A percentile compares a stretch with the other conserved stretches of the same genome.
phyloP scores from a whole-genome alignment of 2,888 invertebrate species.

The Alsophila aescularia region DNA sequence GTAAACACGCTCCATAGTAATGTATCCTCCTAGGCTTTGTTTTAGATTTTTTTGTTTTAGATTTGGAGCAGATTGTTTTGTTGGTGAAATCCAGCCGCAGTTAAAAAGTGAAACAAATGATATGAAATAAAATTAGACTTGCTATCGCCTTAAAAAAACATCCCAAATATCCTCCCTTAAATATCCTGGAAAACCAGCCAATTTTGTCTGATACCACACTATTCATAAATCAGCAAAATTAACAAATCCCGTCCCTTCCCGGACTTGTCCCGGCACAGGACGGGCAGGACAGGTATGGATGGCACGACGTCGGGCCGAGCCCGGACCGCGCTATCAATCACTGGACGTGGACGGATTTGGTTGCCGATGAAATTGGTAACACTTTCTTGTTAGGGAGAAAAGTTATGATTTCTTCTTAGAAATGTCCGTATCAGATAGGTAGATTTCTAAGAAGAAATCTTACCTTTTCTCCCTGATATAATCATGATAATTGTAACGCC shows the following conservation, averaged over 20 bases:
- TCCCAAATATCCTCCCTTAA: not conserved
- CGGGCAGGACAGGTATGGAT: conserved; percentile 25
- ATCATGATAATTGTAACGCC: too few relatives aligned
- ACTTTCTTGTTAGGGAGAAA: not conserved
- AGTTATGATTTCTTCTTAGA: not conserved
- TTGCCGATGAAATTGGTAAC: conserved; percentile 11
- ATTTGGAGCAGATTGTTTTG: too few relatives aligned
- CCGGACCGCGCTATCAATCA: conserved; percentile 27
- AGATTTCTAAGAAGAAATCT: too few relatives aligned
- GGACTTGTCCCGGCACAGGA: conserved; percentile 19
- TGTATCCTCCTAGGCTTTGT: too few relatives aligned
- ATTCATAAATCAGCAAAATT: conserved; percentile 37
- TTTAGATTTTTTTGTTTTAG: too few relatives aligned
- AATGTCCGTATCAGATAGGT: not conserved
- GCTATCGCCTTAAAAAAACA: too few relatives aligned
- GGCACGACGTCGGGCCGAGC: conserved; percentile 20
- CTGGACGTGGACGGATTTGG: conserved; percentile 2
- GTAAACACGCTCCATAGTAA: too few relatives aligned
- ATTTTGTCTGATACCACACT: conserved; percentile 21
- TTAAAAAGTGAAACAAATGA: too few relatives aligned
- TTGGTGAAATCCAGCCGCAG: too few relatives aligned
- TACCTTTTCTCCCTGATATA: too few relatives aligned
- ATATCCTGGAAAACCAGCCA: conserved; percentile 11
- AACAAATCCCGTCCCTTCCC: conserved; percentile 25
- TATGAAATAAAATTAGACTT: too few relatives aligned